A percentile compares a stretch with the other conserved stretches of the same genome.
phyloP scores from a whole-genome alignment of 2,113 vertebrate species.

The Psittacara wagleri region DNA sequence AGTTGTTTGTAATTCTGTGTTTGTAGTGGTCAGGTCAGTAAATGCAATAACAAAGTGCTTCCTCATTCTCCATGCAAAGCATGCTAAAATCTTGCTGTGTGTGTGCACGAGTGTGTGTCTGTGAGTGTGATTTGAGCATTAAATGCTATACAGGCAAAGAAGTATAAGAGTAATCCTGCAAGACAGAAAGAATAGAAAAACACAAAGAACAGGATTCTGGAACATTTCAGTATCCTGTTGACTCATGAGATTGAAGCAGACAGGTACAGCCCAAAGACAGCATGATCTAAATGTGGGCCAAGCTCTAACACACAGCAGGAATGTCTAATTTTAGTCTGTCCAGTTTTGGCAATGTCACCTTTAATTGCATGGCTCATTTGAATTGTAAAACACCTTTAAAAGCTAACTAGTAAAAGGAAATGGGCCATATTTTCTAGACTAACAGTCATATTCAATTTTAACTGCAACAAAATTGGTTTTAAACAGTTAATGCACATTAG shows the following conservation, averaged over 20 bases:
- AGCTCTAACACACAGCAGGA: slow-evolving; percentile 61
- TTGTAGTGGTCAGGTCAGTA: not conserved
- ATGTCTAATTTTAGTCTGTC: slow-evolving; percentile 63
- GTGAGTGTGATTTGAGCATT: not conserved
- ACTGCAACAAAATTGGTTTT: slow-evolving; percentile 27
- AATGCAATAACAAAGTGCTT: accelerated
- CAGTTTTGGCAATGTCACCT: slow-evolving; percentile 64
- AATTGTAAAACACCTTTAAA: slow-evolving; percentile 66
- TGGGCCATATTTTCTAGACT: slow-evolving; percentile 45
- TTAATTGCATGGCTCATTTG: slow-evolving; percentile 66
- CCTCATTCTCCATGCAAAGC: not conserved
- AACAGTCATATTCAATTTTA: slow-evolving; percentile 54
- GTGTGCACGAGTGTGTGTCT: accelerated
- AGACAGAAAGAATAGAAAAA: slow-evolving; percentile 8
- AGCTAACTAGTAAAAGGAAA: slow-evolving; percentile 65
- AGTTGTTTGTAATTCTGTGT: accelerated
- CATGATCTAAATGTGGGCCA: slow-evolving; percentile 42
- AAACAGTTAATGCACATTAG: slow-evolving; percentile 26
- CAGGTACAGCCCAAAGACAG: slow-evolving; percentile 68
- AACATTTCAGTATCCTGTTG: slow-evolving; percentile 60
- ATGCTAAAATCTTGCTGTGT: accelerated
- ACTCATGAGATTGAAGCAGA: slow-evolving; percentile 60
- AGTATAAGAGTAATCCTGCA: not conserved
- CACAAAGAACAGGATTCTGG: slow-evolving; percentile 51
- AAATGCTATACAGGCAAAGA: not conserved